Evolutionary conservation across 2,888 invertebrate species (phyloP).

Genomic region (Macrosiphum euphorbiae): DNA sequence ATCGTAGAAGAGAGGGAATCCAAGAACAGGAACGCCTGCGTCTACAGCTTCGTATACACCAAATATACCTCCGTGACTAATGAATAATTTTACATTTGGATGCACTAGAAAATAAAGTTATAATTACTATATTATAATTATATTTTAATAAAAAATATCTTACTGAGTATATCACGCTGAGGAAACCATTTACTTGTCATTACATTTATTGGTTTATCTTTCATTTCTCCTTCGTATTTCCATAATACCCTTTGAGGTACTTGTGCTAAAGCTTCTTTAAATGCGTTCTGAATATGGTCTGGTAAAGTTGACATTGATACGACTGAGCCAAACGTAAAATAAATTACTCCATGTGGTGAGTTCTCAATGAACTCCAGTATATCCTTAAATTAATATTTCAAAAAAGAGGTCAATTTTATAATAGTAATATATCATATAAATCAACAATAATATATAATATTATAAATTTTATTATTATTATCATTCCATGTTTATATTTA

Average conservation of each 20-base stretch:
- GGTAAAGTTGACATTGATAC: conserved; percentile 16
- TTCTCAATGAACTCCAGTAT: conserved; percentile 31
- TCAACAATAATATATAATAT: no score
- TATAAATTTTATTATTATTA: background rate
- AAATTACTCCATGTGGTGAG: conserved; percentile 36
- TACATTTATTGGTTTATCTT: conserved; percentile 38
- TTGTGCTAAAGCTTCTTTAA: background rate
- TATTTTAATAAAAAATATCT: background rate
- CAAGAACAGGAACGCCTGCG: conserved; percentile 20
- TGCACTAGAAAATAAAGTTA: background rate
- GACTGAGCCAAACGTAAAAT: conserved; percentile 35
- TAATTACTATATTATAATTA: no score
- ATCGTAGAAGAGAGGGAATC: conserved; percentile 24
- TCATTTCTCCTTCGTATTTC: conserved; percentile 51
- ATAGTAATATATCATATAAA: no score
- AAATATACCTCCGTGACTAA: conserved; percentile 30
- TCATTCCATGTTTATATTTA: background rate
- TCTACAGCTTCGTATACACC: conserved; percentile 13
- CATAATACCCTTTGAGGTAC: conserved; percentile 20
- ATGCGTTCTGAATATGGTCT: background rate
- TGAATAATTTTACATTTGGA: conserved; percentile 27
- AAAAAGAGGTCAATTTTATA: background rate
- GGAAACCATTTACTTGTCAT: conserved; percentile 45
- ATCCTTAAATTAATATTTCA: background rate
- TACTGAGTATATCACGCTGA: conserved; percentile 46